Conservation (phyloP, 1,140 invertebrate genomes). For the Pantala flavescens region DNA sequence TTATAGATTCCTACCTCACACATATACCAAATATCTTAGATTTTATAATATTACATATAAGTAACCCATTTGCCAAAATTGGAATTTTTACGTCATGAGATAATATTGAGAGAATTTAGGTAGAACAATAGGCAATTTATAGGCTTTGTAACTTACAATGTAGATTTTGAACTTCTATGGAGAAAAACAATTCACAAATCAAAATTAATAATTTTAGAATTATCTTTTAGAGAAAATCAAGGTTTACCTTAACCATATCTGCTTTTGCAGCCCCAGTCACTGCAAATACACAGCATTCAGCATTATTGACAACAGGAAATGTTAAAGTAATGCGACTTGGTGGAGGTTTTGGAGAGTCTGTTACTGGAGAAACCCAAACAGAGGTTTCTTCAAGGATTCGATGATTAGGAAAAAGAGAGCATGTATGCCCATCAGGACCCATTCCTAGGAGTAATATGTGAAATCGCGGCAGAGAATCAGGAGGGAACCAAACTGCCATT, state of each 20-base stretch:
- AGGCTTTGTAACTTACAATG: too few relatives aligned
- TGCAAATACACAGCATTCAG: constrained; percentile 72
- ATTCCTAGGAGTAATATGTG: constrained; percentile 86
- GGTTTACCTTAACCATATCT: constrained; percentile 73
- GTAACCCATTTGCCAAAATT: too few relatives aligned
- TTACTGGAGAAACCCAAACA: constrained; percentile 71
- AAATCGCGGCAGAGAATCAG: constrained; percentile 55
- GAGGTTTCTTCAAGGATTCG: constrained; percentile 50
- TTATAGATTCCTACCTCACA: too few relatives aligned
- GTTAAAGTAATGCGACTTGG: constrained; percentile 84
- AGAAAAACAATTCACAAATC: too few relatives aligned
- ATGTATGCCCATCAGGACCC: constrained; percentile 98
- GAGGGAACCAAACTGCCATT: constrained; percentile 49
- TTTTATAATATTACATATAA: too few relatives aligned
- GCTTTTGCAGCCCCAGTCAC: constrained; percentile 75
- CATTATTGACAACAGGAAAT: constrained; percentile 83
- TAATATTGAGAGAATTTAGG: too few relatives aligned
- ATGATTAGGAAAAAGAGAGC: constrained; percentile 91
- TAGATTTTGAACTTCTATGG: too few relatives aligned
- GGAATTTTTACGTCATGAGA: too few relatives aligned
- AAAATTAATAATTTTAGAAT: too few relatives aligned
- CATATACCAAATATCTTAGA: too few relatives aligned
- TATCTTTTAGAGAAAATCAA: too few relatives aligned
- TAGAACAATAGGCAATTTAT: too few relatives aligned
- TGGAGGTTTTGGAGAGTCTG: constrained; percentile 93